Evolutionary conservation across 1,140 invertebrate genomes (phyloP).

Genomic region (Matsumurasca onukii): DNA sequence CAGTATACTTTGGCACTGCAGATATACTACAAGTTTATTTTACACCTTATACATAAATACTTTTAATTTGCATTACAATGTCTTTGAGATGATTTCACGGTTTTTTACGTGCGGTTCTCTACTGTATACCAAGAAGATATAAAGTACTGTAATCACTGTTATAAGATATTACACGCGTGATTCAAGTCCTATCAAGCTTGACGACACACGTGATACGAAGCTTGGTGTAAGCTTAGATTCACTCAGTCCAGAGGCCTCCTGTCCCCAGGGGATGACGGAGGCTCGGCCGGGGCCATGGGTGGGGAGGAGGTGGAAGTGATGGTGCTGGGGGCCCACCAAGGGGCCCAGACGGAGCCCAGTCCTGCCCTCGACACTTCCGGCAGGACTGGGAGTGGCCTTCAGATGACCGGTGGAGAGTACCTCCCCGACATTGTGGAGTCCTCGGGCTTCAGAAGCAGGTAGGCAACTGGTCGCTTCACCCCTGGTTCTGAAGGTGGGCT

Average conservation of each 20-base stretch:
- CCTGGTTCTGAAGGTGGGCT: conserved; percentile 40
- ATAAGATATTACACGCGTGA: too few species aligned
- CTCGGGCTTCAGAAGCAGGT: conserved; percentile 38
- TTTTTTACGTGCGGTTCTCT: too few species aligned
- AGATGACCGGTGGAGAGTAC: conserved; percentile 66
- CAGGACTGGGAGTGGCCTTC: conserved; percentile 80
- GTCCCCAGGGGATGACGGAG: conserved; percentile 31
- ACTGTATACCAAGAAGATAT: too few species aligned
- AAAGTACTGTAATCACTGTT: too few species aligned
- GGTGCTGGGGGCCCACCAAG: conserved; percentile 40
- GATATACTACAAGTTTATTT: too few species aligned
- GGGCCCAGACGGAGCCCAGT: conserved; percentile 44
- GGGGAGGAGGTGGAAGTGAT: conserved; percentile 37
- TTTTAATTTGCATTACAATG: too few species aligned
- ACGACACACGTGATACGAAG: too few species aligned
- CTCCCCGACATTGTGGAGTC: conserved; percentile 24
- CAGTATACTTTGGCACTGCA: too few species aligned
- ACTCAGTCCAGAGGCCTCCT: not conserved
- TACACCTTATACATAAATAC: too few species aligned
- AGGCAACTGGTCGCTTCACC: conserved; percentile 42
- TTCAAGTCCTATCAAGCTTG: too few species aligned
- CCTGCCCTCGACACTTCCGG: conserved; percentile 49
- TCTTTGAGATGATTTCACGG: too few species aligned
- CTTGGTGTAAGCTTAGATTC: too few species aligned
- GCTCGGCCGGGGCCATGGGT: conserved; percentile 35